Conservation (phyloP, 2,888 invertebrate species). For the Dryadula phaetusa region DNA sequence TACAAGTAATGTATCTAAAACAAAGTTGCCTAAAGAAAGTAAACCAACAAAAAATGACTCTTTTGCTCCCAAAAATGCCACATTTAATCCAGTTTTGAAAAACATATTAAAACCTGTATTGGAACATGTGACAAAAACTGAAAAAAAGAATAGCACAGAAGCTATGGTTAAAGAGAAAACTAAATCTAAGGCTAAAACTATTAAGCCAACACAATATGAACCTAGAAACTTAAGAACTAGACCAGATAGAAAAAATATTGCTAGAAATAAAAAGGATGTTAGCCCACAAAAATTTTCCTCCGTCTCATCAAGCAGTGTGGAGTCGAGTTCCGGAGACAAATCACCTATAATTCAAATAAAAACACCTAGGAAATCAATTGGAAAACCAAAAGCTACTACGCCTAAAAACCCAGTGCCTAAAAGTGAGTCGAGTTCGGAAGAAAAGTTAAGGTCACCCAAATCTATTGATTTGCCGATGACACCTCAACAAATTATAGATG, state of each 20-base stretch:
- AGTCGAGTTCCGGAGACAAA: conserved; percentile 8
- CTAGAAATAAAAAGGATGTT: neutral
- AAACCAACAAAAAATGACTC: conserved; percentile 51
- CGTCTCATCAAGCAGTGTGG: neutral
- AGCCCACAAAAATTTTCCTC: neutral
- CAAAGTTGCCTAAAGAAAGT: conserved; percentile 36
- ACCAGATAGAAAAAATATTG: conserved; percentile 5
- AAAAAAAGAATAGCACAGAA: neutral
- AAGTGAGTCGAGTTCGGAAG: conserved; percentile 71
- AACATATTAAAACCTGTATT: conserved; percentile 50
- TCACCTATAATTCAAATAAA: conserved; percentile 34
- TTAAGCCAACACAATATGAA: conserved; percentile 3
- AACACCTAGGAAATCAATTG: conserved; percentile 47
- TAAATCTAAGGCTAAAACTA: conserved; percentile 14
- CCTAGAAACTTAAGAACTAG: conserved; percentile 29
- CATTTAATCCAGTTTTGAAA: conserved; percentile 75
- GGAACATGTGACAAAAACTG: neutral
- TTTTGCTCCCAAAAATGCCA: conserved; percentile 82
- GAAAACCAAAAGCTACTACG: conserved; percentile 48
- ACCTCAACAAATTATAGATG: conserved; percentile 61
- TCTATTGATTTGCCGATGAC: conserved; percentile 52
- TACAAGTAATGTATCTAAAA: conserved; percentile 32
- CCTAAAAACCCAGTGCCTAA: conserved; percentile 62
- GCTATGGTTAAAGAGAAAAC: neutral
- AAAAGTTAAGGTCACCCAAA: conserved; percentile 68